These are phyloP conservation scores for Hystrix brachyura DNA, from an alignment of 2,113 vertebrate genomes.

Conservation along the genomic window DNA sequence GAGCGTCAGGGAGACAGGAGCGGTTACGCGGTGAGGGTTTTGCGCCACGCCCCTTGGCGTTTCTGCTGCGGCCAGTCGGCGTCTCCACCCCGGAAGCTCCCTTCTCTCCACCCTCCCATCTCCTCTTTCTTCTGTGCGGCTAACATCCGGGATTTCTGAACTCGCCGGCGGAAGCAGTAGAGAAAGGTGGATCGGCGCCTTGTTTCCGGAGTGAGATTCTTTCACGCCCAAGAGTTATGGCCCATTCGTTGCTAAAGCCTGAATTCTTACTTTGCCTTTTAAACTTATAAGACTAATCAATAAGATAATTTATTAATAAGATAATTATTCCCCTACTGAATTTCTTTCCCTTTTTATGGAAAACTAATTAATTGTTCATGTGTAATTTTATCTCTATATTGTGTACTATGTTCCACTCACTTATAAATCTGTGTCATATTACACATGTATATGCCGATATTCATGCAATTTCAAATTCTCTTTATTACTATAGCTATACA, in stretches of 20 bases:
- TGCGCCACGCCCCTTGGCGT: background rate
- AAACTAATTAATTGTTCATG: background rate
- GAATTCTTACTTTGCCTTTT: background rate
- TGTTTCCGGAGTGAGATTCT: background rate
- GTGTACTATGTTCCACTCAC: background rate
- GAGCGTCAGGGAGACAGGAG: background rate
- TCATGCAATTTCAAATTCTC: background rate
- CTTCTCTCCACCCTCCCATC: too few relatives aligned
- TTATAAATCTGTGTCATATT: background rate
- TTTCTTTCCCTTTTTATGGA: background rate
- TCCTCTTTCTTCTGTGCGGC: background rate
- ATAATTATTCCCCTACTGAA: background rate
- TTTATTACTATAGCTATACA: background rate
- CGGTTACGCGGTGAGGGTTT: background rate
- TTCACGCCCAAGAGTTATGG: background rate
- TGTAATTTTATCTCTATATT: background rate
- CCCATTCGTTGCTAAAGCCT: background rate
- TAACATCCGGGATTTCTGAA: background rate
- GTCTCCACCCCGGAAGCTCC: background rate
- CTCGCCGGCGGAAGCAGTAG: too few relatives aligned
- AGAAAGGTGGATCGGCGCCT: background rate
- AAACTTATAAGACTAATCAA: background rate
- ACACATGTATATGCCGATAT: background rate
- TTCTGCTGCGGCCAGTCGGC: background rate
- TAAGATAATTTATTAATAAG: background rate